A percentile compares a stretch with the other conserved stretches of the same genome.
Evolutionary conservation across 2,888 invertebrate species (phyloP).

Genomic region (Lypha dubia): DNA sequence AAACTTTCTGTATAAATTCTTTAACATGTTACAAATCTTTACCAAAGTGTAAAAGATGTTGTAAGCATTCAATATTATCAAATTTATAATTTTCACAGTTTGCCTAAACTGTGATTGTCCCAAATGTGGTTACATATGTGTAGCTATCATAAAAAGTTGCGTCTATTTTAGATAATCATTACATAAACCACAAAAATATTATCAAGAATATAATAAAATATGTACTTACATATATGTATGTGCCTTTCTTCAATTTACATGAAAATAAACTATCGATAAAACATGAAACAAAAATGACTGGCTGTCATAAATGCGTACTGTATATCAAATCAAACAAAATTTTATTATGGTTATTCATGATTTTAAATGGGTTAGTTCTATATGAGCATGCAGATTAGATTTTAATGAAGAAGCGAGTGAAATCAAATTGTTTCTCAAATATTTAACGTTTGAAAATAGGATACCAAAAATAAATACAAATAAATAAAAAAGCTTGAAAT

Average conservation of each 20-base stretch:
- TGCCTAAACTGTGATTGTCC: neutral
- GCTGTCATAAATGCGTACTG: neutral
- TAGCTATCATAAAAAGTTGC: neutral
- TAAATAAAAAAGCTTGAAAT: no score
- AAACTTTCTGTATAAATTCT: no score
- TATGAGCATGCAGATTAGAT: no score
- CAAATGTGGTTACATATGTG: no score
- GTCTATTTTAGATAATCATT: neutral
- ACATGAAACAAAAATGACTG: neutral
- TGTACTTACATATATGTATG: neutral
- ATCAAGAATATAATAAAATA: neutral
- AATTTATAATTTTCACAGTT: neutral
- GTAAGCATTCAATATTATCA: neutral
- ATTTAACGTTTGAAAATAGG: no score
- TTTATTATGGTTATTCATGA: neutral
- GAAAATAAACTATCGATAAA: neutral
- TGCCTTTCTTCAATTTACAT: slow-evolving; percentile 1
- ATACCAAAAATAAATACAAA: no score
- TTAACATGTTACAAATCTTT: no score
- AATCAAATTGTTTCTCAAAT: no score
- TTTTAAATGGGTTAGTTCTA: neutral
- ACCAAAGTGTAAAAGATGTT: no score
- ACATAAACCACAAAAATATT: neutral
- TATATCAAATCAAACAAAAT: neutral
- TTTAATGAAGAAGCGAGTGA: no score